phyloP scores from a whole-genome alignment of 2,888 invertebrate species.

The Therioaphis trifolii region DNA sequence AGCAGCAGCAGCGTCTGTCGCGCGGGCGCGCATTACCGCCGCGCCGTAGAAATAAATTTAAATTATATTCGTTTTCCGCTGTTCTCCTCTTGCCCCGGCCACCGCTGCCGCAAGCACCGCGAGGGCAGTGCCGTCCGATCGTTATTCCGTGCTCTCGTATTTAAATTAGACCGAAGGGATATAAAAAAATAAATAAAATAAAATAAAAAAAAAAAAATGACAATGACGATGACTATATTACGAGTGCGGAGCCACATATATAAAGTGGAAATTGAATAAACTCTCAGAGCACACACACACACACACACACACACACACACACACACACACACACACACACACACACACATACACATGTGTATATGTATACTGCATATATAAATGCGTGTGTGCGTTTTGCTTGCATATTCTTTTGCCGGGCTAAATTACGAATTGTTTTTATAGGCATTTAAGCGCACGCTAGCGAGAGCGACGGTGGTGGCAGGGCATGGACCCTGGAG shows the following conservation, averaged over 20 bases:
- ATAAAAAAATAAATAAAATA: not conserved
- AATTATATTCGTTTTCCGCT: conserved; percentile 16
- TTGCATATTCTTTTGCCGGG: not conserved
- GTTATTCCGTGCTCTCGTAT: conserved; percentile 3
- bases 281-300: no score
- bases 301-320: no score
- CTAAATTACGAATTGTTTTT: conserved; percentile 49
- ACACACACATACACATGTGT: no score
- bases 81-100: no score
- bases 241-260: not conserved
- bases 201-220: not conserved
- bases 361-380: no score
- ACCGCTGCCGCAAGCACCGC: not conserved
- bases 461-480: not conserved
- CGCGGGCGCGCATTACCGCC: not conserved
- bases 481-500: not conserved
- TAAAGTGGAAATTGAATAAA: conserved; percentile 29
- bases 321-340: no score
- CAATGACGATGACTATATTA: not conserved
- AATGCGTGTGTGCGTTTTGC: no score
- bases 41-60: conserved; percentile 7
- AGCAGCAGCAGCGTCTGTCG: not conserved
- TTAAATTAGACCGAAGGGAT: not conserved
- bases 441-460: conserved; percentile 20
- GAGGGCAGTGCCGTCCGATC: not conserved